phyloP scores from a whole-genome alignment of 2,888 invertebrate species.

The Ditula angustiorana region DNA sequence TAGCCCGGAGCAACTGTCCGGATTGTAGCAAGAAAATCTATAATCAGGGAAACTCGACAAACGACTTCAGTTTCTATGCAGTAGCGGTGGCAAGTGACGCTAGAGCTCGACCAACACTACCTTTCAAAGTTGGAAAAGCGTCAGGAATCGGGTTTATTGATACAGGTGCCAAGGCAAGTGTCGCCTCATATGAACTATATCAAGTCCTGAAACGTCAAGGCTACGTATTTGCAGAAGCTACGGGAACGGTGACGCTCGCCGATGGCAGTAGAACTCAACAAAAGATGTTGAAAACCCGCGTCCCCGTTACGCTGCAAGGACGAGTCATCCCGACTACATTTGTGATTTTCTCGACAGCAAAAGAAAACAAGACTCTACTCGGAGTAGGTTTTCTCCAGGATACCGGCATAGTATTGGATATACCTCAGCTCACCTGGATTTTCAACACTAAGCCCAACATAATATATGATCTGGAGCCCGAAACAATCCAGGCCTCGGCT shows the following conservation, averaged over 20 bases:
- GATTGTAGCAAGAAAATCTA: background rate
- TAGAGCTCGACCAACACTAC: constrained; percentile 15
- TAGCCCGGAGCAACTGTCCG: background rate
- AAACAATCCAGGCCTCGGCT: too few relatives aligned
- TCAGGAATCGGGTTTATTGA: constrained; percentile 11
- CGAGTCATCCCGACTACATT: constrained; percentile 39
- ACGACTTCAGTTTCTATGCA: constrained; percentile 15
- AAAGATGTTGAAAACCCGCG: background rate
- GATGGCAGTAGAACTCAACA: constrained; percentile 16
- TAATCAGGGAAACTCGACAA: background rate
- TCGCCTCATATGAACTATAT: constrained; percentile 19
- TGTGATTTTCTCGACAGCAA: constrained; percentile 40
- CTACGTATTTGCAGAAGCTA: background rate
- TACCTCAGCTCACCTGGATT: constrained; percentile 35
- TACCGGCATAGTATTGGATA: constrained; percentile 38
- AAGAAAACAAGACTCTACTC: constrained; percentile 39
- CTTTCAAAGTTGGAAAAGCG: background rate
- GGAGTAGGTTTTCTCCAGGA: constrained; percentile 43
- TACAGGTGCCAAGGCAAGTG: constrained; percentile 22
- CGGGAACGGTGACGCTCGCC: constrained; percentile 12
- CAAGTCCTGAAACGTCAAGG: constrained; percentile 5
- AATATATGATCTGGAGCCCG: too few relatives aligned
- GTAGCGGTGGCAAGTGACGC: constrained; percentile 1
- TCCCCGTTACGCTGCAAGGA: background rate
- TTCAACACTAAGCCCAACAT: too few relatives aligned